Percentiles rank a stretch among this genome's conserved stretches.
phyloP scores from a whole-genome alignment of 2,113 vertebrate species.

The Prochilodus magdalenae region DNA sequence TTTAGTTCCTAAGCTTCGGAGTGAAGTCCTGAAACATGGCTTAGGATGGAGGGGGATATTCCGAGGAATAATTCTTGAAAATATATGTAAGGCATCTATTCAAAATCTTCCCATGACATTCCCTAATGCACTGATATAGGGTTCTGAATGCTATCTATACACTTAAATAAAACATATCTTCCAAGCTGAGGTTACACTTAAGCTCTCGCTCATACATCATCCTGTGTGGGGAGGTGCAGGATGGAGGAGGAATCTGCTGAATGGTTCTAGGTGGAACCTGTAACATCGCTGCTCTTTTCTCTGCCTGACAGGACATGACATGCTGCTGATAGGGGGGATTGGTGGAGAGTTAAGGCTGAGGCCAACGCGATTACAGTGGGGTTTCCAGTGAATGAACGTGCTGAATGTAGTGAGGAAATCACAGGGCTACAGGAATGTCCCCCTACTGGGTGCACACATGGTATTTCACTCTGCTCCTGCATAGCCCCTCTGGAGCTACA shows the following conservation, averaged over 20 bases:
- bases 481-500: constrained; percentile 70
- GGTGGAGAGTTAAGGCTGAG: constrained; percentile 57
- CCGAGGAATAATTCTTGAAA: neutral
- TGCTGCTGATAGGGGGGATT: constrained; percentile 58
- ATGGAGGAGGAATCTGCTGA: neutral
- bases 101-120: neutral
- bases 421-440: constrained; percentile 85
- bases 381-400: constrained; percentile 74
- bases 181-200: neutral
- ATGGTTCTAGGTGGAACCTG: neutral
- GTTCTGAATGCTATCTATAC: neutral
- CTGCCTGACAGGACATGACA: constrained; percentile 66
- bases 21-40: neutral
- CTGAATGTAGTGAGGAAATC: constrained; percentile 82
- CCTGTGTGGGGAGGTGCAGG: neutral
- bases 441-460: constrained; percentile 89
- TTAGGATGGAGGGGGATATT: neutral
- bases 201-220: constrained; percentile 2
- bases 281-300: constrained; percentile 13
- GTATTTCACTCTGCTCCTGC: constrained; percentile 76
- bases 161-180: neutral
- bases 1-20: neutral
- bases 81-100: neutral
- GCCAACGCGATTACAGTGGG: constrained; percentile 78
- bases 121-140: neutral